Percentiles rank a stretch among this genome's conserved stretches.
phyloP scores from a whole-genome alignment of 2,797 vertebrate genomes.

The Sparidentex hasta region DNA sequence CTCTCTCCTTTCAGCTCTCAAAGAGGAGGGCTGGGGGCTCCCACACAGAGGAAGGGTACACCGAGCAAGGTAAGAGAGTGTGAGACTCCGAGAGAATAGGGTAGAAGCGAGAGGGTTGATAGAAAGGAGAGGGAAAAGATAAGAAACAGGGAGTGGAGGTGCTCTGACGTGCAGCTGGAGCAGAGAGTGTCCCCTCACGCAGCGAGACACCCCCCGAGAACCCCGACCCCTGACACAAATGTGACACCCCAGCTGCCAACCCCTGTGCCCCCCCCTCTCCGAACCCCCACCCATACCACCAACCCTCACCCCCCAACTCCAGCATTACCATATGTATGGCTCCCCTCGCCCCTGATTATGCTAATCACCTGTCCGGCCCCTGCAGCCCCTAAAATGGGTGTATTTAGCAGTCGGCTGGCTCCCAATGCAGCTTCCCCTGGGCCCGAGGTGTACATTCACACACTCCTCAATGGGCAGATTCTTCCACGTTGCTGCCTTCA shows the following conservation, averaged over 20 bases:
- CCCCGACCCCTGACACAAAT: slow-evolving; percentile 95
- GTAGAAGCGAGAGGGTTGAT: slow-evolving; percentile 21
- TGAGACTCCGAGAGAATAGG: slow-evolving; percentile 6
- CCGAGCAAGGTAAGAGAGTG: slow-evolving; percentile 30
- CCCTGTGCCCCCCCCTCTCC: slow-evolving; percentile 81
- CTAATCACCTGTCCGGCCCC: slow-evolving; percentile 99
- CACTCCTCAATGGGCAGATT: slow-evolving; percentile 97
- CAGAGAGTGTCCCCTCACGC: slow-evolving; percentile 87
- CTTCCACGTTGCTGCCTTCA: slow-evolving; percentile 99
- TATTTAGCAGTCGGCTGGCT: slow-evolving; percentile 99
- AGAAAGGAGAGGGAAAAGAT: slow-evolving; percentile 47
- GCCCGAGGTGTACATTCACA: slow-evolving; percentile 99
- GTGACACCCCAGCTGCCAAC: slow-evolving; percentile 98
- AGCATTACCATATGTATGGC: slow-evolving; percentile 99
- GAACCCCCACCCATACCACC: slow-evolving; percentile 59
- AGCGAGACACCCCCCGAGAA: slow-evolving; percentile 35
- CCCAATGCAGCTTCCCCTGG: slow-evolving; percentile 97
- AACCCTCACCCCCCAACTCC: slow-evolving; percentile 54
- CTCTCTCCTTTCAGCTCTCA: slow-evolving; percentile 50
- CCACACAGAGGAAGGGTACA: slow-evolving; percentile 47
- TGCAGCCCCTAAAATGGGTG: slow-evolving; percentile 96
- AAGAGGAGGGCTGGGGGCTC: slow-evolving; percentile 34
- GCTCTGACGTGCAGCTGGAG: slow-evolving; percentile 93
- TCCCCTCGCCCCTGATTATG: slow-evolving; percentile 96
- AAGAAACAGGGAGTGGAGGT: slow-evolving; percentile 85